Evolutionary conservation across 2,888 invertebrate genomes (phyloP).

Genomic region (Reticulitermes lucifugus): DNA sequence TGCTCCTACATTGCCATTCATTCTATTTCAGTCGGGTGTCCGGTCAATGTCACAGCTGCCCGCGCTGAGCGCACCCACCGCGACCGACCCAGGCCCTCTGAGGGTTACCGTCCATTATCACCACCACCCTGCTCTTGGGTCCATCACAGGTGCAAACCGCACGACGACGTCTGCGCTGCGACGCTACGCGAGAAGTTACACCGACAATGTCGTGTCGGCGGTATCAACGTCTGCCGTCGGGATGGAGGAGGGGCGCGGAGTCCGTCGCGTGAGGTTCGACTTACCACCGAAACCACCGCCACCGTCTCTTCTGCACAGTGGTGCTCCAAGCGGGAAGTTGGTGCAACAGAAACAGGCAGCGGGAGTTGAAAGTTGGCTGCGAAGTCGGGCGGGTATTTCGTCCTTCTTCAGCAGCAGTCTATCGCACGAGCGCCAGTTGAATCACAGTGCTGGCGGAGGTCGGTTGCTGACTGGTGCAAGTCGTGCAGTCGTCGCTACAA

Average conservation of each 20-base stretch:
- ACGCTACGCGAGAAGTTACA: slow-evolving; percentile 45
- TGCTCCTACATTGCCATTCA: no score
- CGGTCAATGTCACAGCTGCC: slow-evolving; percentile 3
- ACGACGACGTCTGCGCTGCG: slow-evolving; percentile 12
- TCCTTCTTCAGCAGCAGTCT: not conserved
- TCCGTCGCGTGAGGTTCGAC: slow-evolving; percentile 50
- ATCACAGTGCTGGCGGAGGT: not conserved
- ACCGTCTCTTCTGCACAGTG: slow-evolving; percentile 37
- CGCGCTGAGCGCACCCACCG: slow-evolving; percentile 1
- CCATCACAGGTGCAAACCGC: not conserved
- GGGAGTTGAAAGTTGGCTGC: slow-evolving; percentile 52
- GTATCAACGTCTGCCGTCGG: not conserved
- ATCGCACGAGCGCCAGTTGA: slow-evolving; percentile 11
- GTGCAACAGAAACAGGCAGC: slow-evolving; percentile 43
- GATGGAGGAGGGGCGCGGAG: slow-evolving; percentile 10
- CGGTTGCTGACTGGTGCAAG: not conserved
- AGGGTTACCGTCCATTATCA: slow-evolving; percentile 36
- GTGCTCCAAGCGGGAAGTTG: slow-evolving; percentile 42
- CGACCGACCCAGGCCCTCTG: not conserved
- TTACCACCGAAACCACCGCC: slow-evolving; percentile 45
- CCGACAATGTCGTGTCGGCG: slow-evolving; percentile 44
- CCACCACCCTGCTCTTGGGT: slow-evolving; percentile 25
- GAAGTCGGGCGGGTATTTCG: slow-evolving; percentile 42
- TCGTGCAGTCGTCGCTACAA: slow-evolving; percentile 23
- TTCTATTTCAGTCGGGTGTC: not conserved